Evolutionary conservation across 2,888 invertebrate genomes (phyloP).

Genomic region (Plebejus argus): DNA sequence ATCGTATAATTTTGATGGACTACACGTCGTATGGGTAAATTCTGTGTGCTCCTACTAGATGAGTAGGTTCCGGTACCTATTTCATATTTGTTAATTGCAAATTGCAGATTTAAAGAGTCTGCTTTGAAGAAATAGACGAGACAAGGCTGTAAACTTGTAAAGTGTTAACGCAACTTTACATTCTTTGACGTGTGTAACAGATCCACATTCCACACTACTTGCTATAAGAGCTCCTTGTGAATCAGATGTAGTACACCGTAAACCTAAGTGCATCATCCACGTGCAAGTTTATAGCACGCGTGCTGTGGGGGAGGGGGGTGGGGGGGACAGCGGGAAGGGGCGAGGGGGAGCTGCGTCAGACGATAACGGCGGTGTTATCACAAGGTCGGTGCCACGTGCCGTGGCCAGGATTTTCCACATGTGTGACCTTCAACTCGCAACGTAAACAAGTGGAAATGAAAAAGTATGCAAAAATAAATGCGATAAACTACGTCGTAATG

Average conservation of each 20-base stretch:
- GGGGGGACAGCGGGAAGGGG: slow-evolving; percentile 18
- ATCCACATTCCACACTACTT: not conserved
- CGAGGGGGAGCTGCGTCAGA: slow-evolving; percentile 23
- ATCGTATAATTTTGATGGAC: too few relatives aligned
- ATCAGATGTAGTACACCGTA: slow-evolving; percentile 5
- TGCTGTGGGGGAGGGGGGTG: slow-evolving; percentile 32
- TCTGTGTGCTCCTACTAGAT: not conserved
- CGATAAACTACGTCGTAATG: slow-evolving; percentile 37
- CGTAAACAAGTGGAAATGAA: slow-evolving; percentile 20
- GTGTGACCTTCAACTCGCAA: slow-evolving; percentile 3
- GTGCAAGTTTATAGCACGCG: slow-evolving; percentile 58
- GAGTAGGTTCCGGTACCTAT: too few relatives aligned
- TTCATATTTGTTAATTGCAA: not conserved
- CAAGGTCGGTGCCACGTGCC: slow-evolving; percentile 25
- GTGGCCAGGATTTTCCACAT: slow-evolving; percentile 20
- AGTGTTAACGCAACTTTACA: not conserved
- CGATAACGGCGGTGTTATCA: slow-evolving; percentile 27
- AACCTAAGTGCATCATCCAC: slow-evolving; percentile 47
- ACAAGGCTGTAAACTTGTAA: not conserved
- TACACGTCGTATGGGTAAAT: too few relatives aligned
- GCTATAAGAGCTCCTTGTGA: not conserved
- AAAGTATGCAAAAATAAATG: slow-evolving; percentile 1
- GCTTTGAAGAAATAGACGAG: not conserved
- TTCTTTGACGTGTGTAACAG: not conserved
- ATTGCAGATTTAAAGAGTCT: not conserved